Percentiles rank a stretch among this genome's conserved stretches.
Evolutionary conservation across 2,888 invertebrate genomes (phyloP).

Genomic region (Pristionchus entomophagus): DNA sequence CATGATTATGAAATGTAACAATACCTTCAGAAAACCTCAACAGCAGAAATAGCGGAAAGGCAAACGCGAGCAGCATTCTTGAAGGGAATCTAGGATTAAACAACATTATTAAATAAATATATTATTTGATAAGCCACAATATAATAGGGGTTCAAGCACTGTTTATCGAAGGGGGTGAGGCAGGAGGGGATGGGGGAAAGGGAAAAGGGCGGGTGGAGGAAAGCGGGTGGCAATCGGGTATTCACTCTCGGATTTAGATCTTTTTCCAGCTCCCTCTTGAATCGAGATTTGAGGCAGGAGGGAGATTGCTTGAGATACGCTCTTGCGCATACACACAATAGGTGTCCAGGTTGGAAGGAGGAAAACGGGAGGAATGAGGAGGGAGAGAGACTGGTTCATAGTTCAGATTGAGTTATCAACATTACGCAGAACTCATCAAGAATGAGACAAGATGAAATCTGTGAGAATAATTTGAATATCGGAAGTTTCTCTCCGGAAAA

Average conservation of each 20-base stretch:
- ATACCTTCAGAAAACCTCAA: slow-evolving; percentile 42
- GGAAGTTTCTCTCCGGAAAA: too few relatives aligned
- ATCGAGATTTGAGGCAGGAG: slow-evolving; percentile 30
- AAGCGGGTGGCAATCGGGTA: not conserved
- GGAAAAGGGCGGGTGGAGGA: too few relatives aligned
- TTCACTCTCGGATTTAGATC: slow-evolving; percentile 3
- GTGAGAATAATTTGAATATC: not conserved
- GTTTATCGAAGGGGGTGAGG: not conserved
- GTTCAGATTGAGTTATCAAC: not conserved
- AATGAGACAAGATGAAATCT: not conserved
- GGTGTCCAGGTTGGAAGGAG: slow-evolving; percentile 27
- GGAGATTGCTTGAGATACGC: not conserved
- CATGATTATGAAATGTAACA: not conserved
- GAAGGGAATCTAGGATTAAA: not conserved
- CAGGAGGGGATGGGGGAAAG: not conserved
- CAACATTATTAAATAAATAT: not conserved
- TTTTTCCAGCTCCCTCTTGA: not conserved
- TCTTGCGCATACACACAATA: not conserved
- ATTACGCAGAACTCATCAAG: not conserved
- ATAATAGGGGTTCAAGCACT: not conserved
- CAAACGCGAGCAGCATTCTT: slow-evolving; percentile 7
- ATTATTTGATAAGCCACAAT: not conserved
- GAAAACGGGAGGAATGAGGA: not conserved
- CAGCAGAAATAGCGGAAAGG: slow-evolving; percentile 30
- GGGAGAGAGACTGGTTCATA: not conserved